Base-by-base conservation (phyloP, 2,113 vertebrate species). In the Pristiophorus japonicus region DNA sequence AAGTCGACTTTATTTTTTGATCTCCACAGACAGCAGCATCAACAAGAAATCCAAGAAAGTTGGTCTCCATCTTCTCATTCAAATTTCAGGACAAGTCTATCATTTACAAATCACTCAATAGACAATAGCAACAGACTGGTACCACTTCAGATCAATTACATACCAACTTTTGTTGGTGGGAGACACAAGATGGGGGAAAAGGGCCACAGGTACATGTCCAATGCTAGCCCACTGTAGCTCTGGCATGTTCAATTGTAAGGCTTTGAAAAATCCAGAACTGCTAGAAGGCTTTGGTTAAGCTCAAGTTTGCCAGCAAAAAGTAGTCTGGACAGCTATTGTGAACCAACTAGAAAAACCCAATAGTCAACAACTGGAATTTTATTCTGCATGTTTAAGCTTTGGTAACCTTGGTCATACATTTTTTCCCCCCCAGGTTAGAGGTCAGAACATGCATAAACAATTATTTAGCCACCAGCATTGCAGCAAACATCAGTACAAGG, bases 41-140 rank as follows among this genome's bases (percentile, higher is more conserved):
- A 90, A 90, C 87, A 90, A 90, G 87, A 90, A 90, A 90, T 90
- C 87, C 87, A 92, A 92, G 59, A 92, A 92, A 92, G 59, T 5
- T 92, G 59, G 88, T 92, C 59, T 65, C 88, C 88, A 92, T 92
- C 59, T 38, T 92, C 55, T n/a, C 55, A 55, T 59, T 59, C 59
- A 59, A 59, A 30, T 55, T 62, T 90, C 3, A 22, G 34, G n/a
- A 63, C 34, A 92, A 65, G 59, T 65, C n/a, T n/a, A n/a, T n/a
- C 55, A 92, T 63, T 62, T 91, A 92, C 88, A 92, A 34, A 92
- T 92, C 11, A 63, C 1, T 14, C 24, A 14, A 90, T 34, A 62
- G 27, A 3, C 24, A 14, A 90, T 34, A 62, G 27, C 11, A 30
- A 62, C 87, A 90, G 87, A 91, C 73, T 38, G 67, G 16, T 45